Conservation (phyloP, 2,797 vertebrate genomes). For the Lacerta viridis region DNA sequence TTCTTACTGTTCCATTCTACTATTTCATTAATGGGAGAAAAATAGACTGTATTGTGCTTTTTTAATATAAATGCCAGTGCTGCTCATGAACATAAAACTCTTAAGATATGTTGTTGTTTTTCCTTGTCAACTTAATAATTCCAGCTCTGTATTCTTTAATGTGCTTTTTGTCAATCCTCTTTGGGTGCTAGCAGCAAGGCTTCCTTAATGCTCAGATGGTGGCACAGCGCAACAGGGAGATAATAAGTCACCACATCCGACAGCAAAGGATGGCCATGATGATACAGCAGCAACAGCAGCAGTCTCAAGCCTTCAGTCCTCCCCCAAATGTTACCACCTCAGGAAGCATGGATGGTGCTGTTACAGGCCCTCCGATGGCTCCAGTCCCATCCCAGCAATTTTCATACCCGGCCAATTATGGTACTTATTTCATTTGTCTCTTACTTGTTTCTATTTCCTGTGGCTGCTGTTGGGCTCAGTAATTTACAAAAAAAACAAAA, state of each 20-base stretch:
- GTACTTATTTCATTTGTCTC: slow-evolving; percentile 70
- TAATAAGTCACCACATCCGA: slow-evolving; percentile 91
- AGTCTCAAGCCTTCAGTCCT: slow-evolving; percentile 92
- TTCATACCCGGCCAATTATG: slow-evolving; percentile 91
- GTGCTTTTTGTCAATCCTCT: slow-evolving; percentile 15
- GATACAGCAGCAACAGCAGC: slow-evolving; percentile 90
- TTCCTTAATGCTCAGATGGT: slow-evolving; percentile 97
- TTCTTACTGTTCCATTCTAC: neutral
- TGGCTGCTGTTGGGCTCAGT: slow-evolving; percentile 43
- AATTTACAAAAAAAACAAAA: slow-evolving; percentile 30
- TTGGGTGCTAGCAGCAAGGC: slow-evolving; percentile 82
- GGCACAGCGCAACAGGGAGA: slow-evolving; percentile 93
- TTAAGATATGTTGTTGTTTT: neutral
- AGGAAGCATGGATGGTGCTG: slow-evolving; percentile 88
- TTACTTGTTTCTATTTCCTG: slow-evolving; percentile 10
- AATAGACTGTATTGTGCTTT: neutral
- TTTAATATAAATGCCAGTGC: neutral
- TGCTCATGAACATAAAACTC: neutral
- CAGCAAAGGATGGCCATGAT: slow-evolving; percentile 93
- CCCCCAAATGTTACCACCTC: slow-evolving; percentile 95
- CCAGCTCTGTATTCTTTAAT: slow-evolving; percentile 58
- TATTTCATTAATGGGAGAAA: neutral
- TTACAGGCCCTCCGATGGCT: slow-evolving; percentile 86
- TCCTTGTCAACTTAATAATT: neutral
- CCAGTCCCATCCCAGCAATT: slow-evolving; percentile 92